phyloP scores from a whole-genome alignment of 2,797 vertebrate species.

The Loriculus beryllinus region DNA sequence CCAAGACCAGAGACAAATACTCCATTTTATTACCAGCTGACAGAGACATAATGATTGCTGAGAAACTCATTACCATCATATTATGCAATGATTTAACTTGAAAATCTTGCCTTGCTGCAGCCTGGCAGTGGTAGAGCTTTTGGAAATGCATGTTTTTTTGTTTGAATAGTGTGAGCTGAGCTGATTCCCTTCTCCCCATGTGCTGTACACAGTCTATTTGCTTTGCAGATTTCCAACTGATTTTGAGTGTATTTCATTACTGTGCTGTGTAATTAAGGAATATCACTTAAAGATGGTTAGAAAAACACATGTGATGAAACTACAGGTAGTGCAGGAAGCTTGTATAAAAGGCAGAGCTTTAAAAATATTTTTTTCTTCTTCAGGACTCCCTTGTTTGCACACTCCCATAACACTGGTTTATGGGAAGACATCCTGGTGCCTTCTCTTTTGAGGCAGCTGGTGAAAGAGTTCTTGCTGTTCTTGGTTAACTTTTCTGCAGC shows the following conservation, averaged over 20 bases:
- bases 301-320: neutral
- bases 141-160: neutral
- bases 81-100: slow-evolving; percentile 75
- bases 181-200: neutral
- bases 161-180: neutral
- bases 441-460: neutral
- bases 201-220: neutral
- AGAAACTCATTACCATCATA: slow-evolving; percentile 74
- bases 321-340: neutral
- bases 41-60: slow-evolving; percentile 75
- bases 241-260: neutral
- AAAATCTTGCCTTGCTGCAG: slow-evolving; percentile 45
- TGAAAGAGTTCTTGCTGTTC: neutral
- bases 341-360: neutral
- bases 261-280: neutral
- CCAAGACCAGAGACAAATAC: slow-evolving; percentile 66
- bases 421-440: neutral
- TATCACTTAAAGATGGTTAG: neutral
- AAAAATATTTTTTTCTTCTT: neutral
- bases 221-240: neutral
- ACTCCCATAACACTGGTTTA: neutral
- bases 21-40: slow-evolving; percentile 74
- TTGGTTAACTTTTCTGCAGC: neutral
- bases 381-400: neutral
- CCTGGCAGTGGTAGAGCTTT: neutral